Percentiles rank a stretch among this genome's conserved stretches.
Evolutionary conservation across 1,140 invertebrate genomes (phyloP).

Genomic region (Drosophila lini): DNA sequence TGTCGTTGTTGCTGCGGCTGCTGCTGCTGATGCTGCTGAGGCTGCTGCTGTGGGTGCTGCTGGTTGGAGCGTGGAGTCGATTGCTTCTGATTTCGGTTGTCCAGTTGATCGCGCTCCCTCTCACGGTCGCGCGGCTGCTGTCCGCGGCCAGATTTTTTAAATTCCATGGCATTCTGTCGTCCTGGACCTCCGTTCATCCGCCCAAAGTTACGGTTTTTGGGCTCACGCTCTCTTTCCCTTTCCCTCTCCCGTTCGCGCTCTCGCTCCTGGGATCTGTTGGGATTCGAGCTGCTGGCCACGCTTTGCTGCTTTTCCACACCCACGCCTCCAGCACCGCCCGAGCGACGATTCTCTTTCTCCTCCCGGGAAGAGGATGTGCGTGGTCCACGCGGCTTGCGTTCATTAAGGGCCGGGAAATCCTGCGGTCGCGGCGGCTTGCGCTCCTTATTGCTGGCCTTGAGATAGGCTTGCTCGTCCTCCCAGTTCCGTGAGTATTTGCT

Average conservation of each 20-base stretch:
- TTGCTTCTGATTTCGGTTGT: conserved; percentile 41
- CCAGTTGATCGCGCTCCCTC: conserved; percentile 51
- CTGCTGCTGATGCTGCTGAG: conserved; percentile 58
- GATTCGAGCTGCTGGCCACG: conserved; percentile 9
- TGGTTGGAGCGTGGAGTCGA: conserved; percentile 47
- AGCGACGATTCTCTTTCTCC: conserved; percentile 79
- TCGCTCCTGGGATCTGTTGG: conserved; percentile 41
- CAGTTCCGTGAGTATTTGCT: conserved; percentile 96
- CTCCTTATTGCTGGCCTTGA: conserved; percentile 81
- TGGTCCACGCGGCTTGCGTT: conserved; percentile 53
- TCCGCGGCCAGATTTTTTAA: conserved; percentile 59
- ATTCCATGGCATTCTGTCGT: conserved; percentile 68
- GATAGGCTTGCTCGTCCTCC: conserved; percentile 95
- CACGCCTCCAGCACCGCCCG: conserved; percentile 8
- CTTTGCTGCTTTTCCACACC: conserved; percentile 37
- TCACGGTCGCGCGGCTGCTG: conserved; percentile 45
- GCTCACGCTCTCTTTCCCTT: conserved; percentile 42
- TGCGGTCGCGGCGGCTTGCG: conserved; percentile 77
- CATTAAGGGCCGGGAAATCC: conserved; percentile 84
- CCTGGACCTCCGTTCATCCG: conserved; percentile 48
- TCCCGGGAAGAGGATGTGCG: conserved; percentile 56
- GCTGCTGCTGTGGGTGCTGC: conserved; percentile 39
- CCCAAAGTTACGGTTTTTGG: conserved; percentile 61
- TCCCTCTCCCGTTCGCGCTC: conserved; percentile 47
- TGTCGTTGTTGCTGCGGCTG: conserved; percentile 44